These are phyloP conservation scores for Spilarctia lutea DNA, from an alignment of 2,888 invertebrate species.

Conservation along the genomic window DNA sequence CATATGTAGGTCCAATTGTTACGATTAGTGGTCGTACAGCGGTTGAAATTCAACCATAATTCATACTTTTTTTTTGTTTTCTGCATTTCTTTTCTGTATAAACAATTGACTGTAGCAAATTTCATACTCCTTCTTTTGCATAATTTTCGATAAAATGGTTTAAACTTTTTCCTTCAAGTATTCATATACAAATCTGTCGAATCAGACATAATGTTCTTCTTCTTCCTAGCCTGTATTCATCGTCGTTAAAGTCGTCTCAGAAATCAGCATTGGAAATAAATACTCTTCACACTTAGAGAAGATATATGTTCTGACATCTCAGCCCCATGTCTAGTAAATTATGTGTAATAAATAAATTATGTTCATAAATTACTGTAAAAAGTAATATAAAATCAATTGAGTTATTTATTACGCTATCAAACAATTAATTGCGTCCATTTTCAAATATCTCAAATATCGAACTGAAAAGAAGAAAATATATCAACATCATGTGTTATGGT, in stretches of 20 bases:
- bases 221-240: no score
- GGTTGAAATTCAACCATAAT: no score
- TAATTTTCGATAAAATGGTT: no score
- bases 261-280: background rate
- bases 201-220: no score
- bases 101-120: no score
- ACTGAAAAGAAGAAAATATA: slow-evolving; percentile 66
- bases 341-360: slow-evolving; percentile 3
- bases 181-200: no score
- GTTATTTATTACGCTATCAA: slow-evolving; percentile 51
- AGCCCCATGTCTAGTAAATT: background rate
- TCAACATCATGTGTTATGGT: slow-evolving; percentile 67
- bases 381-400: slow-evolving; percentile 36
- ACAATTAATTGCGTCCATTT: slow-evolving; percentile 60
- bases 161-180: no score
- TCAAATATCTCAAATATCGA: slow-evolving; percentile 59
- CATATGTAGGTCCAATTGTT: no score
- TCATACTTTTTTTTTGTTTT: no score
- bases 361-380: slow-evolving; percentile 22
- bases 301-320: background rate
- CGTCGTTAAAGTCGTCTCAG: background rate
- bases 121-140: no score
- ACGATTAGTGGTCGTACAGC: no score
- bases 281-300: background rate
- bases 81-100: no score